Conservation (phyloP, 2,797 vertebrate species). For the Parauchenoglanis ngamensis region DNA sequence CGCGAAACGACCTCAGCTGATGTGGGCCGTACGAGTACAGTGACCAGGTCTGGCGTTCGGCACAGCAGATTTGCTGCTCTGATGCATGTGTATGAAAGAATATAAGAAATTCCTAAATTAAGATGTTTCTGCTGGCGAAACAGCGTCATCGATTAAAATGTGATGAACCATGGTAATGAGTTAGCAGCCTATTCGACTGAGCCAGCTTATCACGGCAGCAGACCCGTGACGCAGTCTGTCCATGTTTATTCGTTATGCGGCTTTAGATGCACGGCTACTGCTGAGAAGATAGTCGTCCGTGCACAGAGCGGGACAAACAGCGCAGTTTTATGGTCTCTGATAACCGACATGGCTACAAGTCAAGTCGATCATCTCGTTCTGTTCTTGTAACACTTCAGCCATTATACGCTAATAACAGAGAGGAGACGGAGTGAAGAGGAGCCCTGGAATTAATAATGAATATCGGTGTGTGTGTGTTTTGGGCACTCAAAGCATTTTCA, state of each 20-base stretch:
- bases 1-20: neutral
- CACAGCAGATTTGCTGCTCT: neutral
- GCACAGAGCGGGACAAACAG: neutral
- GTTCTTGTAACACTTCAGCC: neutral
- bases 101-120: too few species aligned
- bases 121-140: neutral
- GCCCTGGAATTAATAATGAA: conserved; percentile 7
- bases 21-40: neutral
- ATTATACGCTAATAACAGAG: neutral
- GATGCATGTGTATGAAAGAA: neutral
- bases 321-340: neutral
- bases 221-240: neutral
- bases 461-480: neutral
- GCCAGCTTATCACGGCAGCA: neutral
- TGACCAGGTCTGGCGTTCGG: neutral
- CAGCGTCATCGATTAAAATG: neutral
- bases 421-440: neutral
- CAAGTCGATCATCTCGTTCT: neutral
- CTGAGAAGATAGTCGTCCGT: neutral
- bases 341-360: neutral
- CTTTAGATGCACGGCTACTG: conserved; percentile 1
- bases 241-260: neutral
- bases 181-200: neutral
- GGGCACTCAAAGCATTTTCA: conserved; percentile 13
- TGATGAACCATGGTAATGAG: neutral